Percentiles rank a stretch among this genome's conserved stretches.
phyloP scores from a whole-genome alignment of 2,888 invertebrate species.

The Mimas tiliae region DNA sequence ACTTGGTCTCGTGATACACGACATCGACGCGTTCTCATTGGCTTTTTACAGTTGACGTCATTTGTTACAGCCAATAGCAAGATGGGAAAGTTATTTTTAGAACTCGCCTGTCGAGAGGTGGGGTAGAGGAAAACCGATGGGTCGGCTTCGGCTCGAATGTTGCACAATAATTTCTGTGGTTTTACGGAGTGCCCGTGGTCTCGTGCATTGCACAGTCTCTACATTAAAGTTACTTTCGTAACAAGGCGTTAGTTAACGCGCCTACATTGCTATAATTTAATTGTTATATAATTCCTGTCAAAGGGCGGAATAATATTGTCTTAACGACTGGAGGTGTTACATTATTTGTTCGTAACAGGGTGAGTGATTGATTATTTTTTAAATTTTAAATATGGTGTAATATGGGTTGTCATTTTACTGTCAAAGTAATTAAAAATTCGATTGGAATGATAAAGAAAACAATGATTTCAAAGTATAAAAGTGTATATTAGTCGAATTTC shows the following conservation, averaged over 20 bases:
- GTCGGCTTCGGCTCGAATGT: constrained; percentile 52
- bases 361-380: constrained; percentile 40
- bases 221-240: constrained; percentile 2
- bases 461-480: not conserved
- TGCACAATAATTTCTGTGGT: constrained; percentile 77
- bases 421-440: not conserved
- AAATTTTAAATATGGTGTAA: constrained; percentile 13
- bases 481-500: not conserved
- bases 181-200: constrained; percentile 57
- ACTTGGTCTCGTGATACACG: constrained; percentile 70
- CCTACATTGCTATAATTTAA: not conserved
- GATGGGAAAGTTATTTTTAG: constrained; percentile 72
- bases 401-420: not conserved
- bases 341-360: constrained; percentile 62
- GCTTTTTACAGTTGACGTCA: constrained; percentile 68
- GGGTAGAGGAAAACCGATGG: constrained; percentile 72
- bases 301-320: constrained; percentile 24
- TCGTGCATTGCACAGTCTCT: constrained; percentile 31
- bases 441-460: not conserved
- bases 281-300: constrained; percentile 12
- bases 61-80: constrained; percentile 59
- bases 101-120: constrained; percentile 62
- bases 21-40: constrained; percentile 56
- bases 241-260: constrained; percentile 13
- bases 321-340: constrained; percentile 53